phyloP scores from a whole-genome alignment of 1,140 invertebrate species.

The Drosophila oshimai region DNA sequence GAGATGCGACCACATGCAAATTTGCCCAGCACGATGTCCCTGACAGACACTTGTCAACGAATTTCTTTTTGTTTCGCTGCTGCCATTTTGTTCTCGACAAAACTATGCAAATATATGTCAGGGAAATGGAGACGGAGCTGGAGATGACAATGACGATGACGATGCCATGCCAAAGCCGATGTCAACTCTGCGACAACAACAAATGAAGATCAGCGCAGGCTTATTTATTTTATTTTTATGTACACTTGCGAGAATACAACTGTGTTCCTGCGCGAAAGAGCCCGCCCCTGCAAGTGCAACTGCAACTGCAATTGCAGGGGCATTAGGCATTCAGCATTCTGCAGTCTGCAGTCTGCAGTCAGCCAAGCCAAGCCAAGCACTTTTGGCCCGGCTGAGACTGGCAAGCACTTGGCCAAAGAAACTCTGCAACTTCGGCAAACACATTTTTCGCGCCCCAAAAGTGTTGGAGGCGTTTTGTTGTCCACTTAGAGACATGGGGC shows the following conservation, averaged over 20 bases:
- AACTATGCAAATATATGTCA: slow-evolving; percentile 79
- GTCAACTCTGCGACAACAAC: slow-evolving; percentile 74
- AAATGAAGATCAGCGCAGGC: slow-evolving; percentile 75
- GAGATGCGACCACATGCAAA: slow-evolving; percentile 76
- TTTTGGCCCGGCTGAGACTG: slow-evolving; percentile 34
- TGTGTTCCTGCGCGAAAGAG: slow-evolving; percentile 1
- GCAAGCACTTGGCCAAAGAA: slow-evolving; percentile 42
- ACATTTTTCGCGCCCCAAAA: slow-evolving; percentile 78
- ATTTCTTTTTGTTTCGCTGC: slow-evolving; percentile 41
- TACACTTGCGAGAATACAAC: slow-evolving; percentile 34
- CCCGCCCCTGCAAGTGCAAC: slow-evolving; percentile 50
- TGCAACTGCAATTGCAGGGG: not conserved
- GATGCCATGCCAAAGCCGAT: slow-evolving; percentile 41
- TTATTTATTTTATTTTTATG: slow-evolving; percentile 77
- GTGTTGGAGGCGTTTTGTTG: slow-evolving; percentile 79
- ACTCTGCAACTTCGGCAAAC: slow-evolving; percentile 56
- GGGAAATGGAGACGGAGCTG: slow-evolving; percentile 51
- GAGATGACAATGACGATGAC: slow-evolving; percentile 1
- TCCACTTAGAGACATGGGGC: slow-evolving; percentile 72
- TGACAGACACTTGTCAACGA: slow-evolving; percentile 76
- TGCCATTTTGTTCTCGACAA: slow-evolving; percentile 65
- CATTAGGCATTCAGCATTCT: slow-evolving; percentile 23
- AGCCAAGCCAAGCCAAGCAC: slow-evolving; percentile 60
- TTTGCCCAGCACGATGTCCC: slow-evolving; percentile 60
- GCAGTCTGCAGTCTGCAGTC: too few relatives aligned